Evolutionary conservation across 2,797 vertebrate genomes (phyloP).

Genomic region (Myiotriccus ornatus): DNA sequence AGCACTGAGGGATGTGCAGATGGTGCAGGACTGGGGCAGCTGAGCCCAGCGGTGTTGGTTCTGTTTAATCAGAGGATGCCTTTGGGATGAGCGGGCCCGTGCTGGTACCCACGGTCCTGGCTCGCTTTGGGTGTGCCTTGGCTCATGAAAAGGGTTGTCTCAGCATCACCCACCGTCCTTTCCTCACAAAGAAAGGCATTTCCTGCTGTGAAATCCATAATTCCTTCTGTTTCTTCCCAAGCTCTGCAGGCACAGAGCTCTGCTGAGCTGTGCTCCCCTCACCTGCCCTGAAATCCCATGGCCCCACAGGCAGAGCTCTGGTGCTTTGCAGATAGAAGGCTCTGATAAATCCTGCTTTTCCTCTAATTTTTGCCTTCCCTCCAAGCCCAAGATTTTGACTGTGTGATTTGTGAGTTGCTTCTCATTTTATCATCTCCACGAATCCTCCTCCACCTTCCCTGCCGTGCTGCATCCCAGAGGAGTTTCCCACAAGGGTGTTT

Average conservation of each 20-base stretch:
- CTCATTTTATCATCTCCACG: rapidly evolving
- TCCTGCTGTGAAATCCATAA: background rate
- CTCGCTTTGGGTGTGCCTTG: too few species aligned
- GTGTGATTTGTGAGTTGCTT: background rate
- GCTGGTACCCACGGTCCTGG: rapidly evolving
- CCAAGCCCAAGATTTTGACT: background rate
- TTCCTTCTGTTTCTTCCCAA: background rate
- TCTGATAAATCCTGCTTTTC: background rate
- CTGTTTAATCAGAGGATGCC: background rate
- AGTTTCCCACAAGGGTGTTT: background rate
- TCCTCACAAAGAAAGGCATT: background rate
- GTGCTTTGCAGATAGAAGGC: background rate
- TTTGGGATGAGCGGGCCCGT: rapidly evolving
- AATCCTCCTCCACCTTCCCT: background rate
- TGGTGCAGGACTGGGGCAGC: background rate
- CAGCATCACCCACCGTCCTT: background rate
- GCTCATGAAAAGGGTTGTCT: background rate
- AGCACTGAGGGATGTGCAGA: background rate
- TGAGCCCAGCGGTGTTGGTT: background rate
- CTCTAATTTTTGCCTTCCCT: background rate
- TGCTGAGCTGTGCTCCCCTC: background rate
- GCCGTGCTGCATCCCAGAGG: background rate
- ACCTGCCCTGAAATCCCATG: background rate
- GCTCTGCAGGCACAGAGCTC: background rate
- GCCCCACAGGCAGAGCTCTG: background rate